Evolutionary conservation across 2,888 invertebrate genomes (phyloP).

Genomic region (Villa cingulata): DNA sequence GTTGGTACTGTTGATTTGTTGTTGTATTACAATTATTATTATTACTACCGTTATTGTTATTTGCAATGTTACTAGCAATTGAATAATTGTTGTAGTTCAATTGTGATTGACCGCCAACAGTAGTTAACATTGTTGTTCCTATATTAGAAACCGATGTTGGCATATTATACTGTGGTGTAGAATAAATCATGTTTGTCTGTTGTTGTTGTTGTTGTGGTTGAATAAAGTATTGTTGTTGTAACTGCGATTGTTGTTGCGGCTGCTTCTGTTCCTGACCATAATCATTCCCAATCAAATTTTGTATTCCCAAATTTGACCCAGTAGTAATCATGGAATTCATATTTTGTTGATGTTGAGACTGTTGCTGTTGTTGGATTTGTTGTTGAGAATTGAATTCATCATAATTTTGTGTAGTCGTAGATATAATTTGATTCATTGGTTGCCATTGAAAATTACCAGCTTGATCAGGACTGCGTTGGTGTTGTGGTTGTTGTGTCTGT

Average conservation of each 20-base stretch:
- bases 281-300: background rate
- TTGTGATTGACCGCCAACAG: background rate
- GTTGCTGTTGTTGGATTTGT: conserved; percentile 12
- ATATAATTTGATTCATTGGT: background rate
- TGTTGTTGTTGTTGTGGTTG: background rate
- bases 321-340: background rate
- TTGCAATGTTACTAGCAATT: background rate
- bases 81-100: background rate
- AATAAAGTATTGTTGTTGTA: background rate
- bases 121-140: background rate
- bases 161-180: no score
- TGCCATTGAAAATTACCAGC: conserved; percentile 5
- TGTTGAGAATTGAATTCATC: conserved; percentile 13
- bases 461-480: conserved; percentile 11
- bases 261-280: background rate
- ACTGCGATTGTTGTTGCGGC: no score
- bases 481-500: conserved; percentile 14
- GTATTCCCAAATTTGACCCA: background rate
- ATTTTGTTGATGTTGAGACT: conserved; percentile 4
- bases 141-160: no score
- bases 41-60: background rate
- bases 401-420: conserved; percentile 3
- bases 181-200: background rate
- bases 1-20: background rate
- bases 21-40: no score